Evolutionary conservation across 2,888 invertebrate species (phyloP), one percentile per base, ranked within the genome.

Genomic region (Synanthedon vespiformis): DNA sequence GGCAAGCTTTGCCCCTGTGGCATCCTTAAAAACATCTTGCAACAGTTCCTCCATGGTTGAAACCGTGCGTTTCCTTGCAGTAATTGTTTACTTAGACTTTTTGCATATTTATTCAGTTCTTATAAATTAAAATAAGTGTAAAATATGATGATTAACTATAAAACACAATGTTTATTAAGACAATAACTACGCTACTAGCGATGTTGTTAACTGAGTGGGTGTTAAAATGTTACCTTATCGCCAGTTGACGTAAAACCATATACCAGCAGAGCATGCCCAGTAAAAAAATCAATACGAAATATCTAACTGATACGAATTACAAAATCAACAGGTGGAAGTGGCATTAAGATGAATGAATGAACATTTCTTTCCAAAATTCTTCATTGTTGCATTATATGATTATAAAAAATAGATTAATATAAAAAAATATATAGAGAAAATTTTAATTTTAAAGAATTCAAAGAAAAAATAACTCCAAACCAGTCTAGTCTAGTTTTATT

Each of bases 1-100:
- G 54, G 90, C 88, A 66, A 93, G 87, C 80, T 95, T 97, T 34
- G 93, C 91, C 65, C 93, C 93, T 51, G 91, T 91, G 56, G 95
- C 93, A 87, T 97, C 96, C 80, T 93, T 95, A 63, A 93, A 91
- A 68, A 97, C 91, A 78, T 94, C 93, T 75, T 92, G 90, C 60
- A 97, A 88, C 65, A 96, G 88, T 80, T 96, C 95, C 89, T 97
- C 96, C 96, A 97, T 96, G 56, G 64, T 67, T 67, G 64, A 5
- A 34, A 34, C 34, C 2, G 10, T 34, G 34, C 10, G 34, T 34
- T 34, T 34, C 34, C 34, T 34, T 34, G 10, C 34, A 10, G 2
- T 34, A 34, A 34, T 34, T 34, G 34, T 10, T 34, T 34, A 34
- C 34, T 34, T 34, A 34, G 6, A 22, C 10, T 34, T 34, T 34